Percentiles rank a stretch among this genome's conserved stretches.
Conservation (phyloP, 2,888 invertebrate species). For the Drosophila recens region DNA sequence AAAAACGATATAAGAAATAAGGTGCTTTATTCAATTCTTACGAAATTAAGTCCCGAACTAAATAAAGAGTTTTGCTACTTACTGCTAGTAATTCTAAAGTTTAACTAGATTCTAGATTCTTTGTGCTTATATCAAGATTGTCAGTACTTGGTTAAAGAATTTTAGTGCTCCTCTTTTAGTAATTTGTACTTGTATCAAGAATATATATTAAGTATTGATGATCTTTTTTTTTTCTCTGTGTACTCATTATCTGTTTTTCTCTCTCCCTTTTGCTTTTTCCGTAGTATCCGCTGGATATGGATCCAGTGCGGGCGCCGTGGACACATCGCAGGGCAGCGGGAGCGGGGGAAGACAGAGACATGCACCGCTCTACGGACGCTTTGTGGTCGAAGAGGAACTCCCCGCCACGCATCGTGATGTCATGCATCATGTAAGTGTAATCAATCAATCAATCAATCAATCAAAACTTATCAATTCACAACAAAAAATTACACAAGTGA, state of each 20-base stretch:
- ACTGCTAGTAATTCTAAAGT: too few relatives aligned
- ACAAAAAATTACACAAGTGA: too few relatives aligned
- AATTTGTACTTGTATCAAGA: too few relatives aligned
- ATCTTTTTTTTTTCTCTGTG: neutral
- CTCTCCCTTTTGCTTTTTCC: constrained; percentile 15
- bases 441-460: neutral
- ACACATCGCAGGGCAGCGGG: constrained; percentile 81
- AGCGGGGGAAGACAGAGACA: constrained; percentile 88
- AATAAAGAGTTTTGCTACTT: too few relatives aligned
- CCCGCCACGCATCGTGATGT: constrained; percentile 86
- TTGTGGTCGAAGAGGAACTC: constrained; percentile 95
- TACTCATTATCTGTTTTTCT: neutral
- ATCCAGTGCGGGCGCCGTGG: constrained; percentile 82
- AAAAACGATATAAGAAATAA: too few relatives aligned
- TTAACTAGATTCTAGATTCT: too few relatives aligned
- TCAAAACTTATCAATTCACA: neutral
- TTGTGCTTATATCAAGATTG: too few relatives aligned
- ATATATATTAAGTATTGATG: too few relatives aligned
- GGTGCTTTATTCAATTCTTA: too few relatives aligned
- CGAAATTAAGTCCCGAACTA: too few relatives aligned
- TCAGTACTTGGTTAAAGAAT: too few relatives aligned
- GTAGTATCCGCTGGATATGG: constrained; percentile 85
- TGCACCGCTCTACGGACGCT: constrained; percentile 94
- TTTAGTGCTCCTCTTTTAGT: too few relatives aligned
- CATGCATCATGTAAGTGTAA: constrained; percentile 85